A percentile compares a stretch with the other conserved stretches of the same genome.
These are phyloP conservation scores for Hyperoplus lanceolatus DNA, from an alignment of 2,797 vertebrate genomes.

Conservation along the genomic window DNA sequence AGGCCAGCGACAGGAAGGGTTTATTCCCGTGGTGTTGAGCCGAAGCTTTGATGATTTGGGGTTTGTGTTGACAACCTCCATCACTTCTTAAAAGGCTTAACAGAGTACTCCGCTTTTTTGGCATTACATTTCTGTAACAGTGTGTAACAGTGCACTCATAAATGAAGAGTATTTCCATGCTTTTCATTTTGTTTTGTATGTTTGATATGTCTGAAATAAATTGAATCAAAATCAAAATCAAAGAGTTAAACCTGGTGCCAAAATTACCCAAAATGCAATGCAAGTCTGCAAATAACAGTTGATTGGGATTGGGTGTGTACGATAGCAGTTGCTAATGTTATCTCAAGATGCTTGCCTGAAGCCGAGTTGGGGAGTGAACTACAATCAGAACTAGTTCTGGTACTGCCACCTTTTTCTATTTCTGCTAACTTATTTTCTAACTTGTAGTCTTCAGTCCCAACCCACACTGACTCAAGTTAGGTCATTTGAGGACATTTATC, in stretches of 20 bases:
- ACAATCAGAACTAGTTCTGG: not conserved
- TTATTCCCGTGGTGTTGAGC: conserved; percentile 37
- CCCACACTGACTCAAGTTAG: not conserved
- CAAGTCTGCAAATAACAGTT: not conserved
- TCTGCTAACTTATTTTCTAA: not conserved
- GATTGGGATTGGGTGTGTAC: not conserved
- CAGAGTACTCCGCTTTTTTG: not conserved
- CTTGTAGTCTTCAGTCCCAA: not conserved
- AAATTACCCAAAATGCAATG: conserved; percentile 1
- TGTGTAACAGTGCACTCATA: not conserved
- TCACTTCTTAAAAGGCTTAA: conserved; percentile 35
- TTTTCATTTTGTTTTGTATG: too few species aligned
- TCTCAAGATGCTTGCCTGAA: not conserved
- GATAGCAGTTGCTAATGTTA: not conserved
- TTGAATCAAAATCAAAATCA: too few species aligned
- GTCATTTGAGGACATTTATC: not conserved
- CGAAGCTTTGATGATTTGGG: conserved; percentile 1
- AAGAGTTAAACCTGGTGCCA: not conserved
- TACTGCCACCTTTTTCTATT: not conserved
- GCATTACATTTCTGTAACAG: not conserved
- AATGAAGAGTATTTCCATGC: too few species aligned
- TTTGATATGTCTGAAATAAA: too few species aligned
- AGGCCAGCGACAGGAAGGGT: conserved; percentile 29
- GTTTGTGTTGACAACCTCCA: conserved; percentile 14
- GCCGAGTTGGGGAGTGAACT: not conserved